Percentiles rank a stretch among this genome's conserved stretches.
phyloP scores from a whole-genome alignment of 2,888 invertebrate genomes.

The Ochropleura plecta region DNA sequence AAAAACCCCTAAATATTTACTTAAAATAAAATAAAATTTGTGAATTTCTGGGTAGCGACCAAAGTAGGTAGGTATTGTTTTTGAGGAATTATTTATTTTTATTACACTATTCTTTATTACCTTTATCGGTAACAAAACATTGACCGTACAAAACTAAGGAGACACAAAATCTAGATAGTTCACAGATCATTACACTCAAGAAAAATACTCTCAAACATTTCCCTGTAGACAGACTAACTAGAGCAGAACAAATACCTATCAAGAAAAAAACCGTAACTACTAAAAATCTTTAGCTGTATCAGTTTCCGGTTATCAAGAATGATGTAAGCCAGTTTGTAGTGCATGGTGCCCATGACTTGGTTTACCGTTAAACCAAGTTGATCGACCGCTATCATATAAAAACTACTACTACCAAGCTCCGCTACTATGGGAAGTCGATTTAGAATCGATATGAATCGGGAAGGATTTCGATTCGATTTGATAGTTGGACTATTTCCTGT shows the following conservation, averaged over 20 bases:
- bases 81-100: neutral
- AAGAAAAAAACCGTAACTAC: constrained; percentile 44
- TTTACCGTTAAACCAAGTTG: constrained; percentile 84
- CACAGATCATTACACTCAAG: neutral
- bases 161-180: neutral
- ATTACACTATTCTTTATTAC: too few species aligned
- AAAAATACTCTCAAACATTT: constrained; percentile 15
- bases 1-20: neutral
- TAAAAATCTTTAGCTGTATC: constrained; percentile 59
- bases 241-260: constrained; percentile 57
- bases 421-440: constrained; percentile 67
- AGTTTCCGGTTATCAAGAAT: constrained; percentile 65
- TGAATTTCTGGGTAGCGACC: neutral
- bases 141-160: neutral
- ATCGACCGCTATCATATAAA: constrained; percentile 80
- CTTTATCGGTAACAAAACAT: neutral
- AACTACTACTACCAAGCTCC: constrained; percentile 63
- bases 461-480: constrained; percentile 19
- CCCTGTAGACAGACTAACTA: constrained; percentile 42
- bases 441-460: constrained; percentile 19
- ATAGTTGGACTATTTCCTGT: neutral
- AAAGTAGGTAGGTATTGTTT: neutral
- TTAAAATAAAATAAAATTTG: too few species aligned
- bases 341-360: constrained; percentile 70
- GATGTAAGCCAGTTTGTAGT: constrained; percentile 70